phyloP scores from a whole-genome alignment of 2,888 invertebrate genomes.

The Heliconius aoede region DNA sequence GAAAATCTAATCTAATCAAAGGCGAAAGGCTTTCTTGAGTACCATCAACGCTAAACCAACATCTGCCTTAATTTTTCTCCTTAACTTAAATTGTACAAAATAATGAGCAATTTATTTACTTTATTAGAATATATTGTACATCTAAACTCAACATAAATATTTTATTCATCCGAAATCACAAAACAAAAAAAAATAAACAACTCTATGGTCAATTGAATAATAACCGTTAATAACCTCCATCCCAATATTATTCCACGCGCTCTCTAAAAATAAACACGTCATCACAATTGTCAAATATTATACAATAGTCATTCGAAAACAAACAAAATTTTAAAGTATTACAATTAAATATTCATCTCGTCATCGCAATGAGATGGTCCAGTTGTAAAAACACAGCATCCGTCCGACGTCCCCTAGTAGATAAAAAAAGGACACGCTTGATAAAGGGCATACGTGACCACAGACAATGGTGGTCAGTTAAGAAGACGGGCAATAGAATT shows the following conservation, averaged over 20 bases:
- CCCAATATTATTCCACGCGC: slow-evolving; percentile 18
- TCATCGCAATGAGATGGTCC: slow-evolving; percentile 60
- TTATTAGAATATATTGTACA: neutral
- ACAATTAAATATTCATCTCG: slow-evolving; percentile 68
- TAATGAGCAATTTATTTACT: neutral
- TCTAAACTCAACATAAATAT: neutral
- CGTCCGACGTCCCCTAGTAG: slow-evolving; percentile 48
- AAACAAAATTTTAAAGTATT: slow-evolving; percentile 50
- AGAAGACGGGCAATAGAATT: slow-evolving; percentile 38
- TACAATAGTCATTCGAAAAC: slow-evolving; percentile 40
- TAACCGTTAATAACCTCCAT: neutral
- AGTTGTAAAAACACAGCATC: slow-evolving; percentile 82
- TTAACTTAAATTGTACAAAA: too few relatives aligned
- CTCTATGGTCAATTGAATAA: neutral
- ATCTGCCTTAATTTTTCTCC: too few relatives aligned
- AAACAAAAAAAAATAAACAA: neutral
- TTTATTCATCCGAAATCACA: neutral
- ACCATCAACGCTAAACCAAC: too few relatives aligned
- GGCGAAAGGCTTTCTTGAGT: too few relatives aligned
- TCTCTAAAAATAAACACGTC: slow-evolving; percentile 27
- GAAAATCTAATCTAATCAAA: too few relatives aligned
- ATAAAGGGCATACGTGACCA: slow-evolving; percentile 75
- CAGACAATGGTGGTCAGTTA: slow-evolving; percentile 64
- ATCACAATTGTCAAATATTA: slow-evolving; percentile 39
- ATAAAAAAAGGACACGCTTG: slow-evolving; percentile 28